phyloP scores from a whole-genome alignment of 2,113 vertebrate species.

The Narcine bancroftii region DNA sequence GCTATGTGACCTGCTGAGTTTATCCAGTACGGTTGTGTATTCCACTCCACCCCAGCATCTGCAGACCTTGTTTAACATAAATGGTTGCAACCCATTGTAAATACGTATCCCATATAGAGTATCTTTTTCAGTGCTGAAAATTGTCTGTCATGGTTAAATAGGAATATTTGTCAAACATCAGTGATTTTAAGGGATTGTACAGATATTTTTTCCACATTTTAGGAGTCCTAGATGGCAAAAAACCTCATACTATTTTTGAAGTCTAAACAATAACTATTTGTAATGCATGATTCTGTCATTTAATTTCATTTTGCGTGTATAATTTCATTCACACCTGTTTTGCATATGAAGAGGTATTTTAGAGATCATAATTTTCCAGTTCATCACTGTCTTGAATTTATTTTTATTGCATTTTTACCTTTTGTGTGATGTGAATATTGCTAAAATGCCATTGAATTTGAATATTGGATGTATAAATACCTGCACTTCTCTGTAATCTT shows the following conservation, averaged over 20 bases:
- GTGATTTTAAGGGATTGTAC: neutral
- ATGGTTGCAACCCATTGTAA: slow-evolving; percentile 8
- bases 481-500: neutral
- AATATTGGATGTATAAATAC: neutral
- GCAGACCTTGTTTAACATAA: too few relatives aligned
- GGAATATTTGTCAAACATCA: slow-evolving; percentile 5
- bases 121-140: slow-evolving; percentile 1
- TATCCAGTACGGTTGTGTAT: too few relatives aligned
- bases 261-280: neutral
- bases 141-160: neutral
- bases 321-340: neutral
- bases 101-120: slow-evolving; percentile 5
- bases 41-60: too few relatives aligned
- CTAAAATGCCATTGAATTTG: neutral
- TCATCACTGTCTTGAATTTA: neutral
- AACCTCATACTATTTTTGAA: slow-evolving; percentile 21
- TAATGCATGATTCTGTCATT: neutral
- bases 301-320: slow-evolving; percentile 14
- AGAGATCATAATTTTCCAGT: neutral
- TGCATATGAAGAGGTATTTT: neutral
- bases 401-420: slow-evolving; percentile 16
- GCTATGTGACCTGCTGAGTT: too few relatives aligned
- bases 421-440: slow-evolving; percentile 1
- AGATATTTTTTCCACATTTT: neutral
- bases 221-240: neutral